A percentile compares a stretch with the other conserved stretches of the same genome.
These are phyloP conservation scores for Romanogobio albipinnatus DNA, from an alignment of 2,113 vertebrate species.

Conservation along the genomic window DNA sequence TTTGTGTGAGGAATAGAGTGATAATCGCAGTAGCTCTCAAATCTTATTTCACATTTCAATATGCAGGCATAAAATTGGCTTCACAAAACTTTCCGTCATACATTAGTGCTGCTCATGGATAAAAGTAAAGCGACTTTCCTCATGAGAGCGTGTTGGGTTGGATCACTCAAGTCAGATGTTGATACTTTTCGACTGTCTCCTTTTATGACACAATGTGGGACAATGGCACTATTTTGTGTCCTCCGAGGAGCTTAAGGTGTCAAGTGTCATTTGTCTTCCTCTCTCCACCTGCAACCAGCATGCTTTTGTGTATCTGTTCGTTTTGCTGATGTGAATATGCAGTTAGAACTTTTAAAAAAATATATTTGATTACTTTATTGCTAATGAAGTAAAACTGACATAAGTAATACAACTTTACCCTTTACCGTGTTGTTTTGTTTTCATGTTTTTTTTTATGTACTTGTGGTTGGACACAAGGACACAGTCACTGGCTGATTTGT, in stretches of 20 bases:
- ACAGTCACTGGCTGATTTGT: neutral
- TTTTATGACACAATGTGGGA: neutral
- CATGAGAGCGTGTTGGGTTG: neutral
- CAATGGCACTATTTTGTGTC: neutral
- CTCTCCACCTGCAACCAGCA: neutral
- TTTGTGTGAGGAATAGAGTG: neutral
- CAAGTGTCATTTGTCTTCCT: constrained; percentile 2
- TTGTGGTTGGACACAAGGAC: neutral
- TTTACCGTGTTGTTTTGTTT: too few relatives aligned
- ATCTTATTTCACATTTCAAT: neutral
- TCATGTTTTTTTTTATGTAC: too few relatives aligned
- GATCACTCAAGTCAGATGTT: neutral
- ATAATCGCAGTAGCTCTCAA: neutral
- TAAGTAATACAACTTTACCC: too few relatives aligned
- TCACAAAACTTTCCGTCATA: neutral
- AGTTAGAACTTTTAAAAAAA: too few relatives aligned
- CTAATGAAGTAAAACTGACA: too few relatives aligned
- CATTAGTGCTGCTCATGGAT: neutral
- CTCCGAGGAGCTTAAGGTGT: neutral
- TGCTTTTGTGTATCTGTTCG: neutral
- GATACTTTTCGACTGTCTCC: neutral
- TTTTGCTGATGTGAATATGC: neutral
- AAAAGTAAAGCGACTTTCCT: neutral
- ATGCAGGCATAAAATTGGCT: neutral
- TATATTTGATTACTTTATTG: too few relatives aligned